Base-by-base conservation (phyloP, 1,140 invertebrate genomes). In the Daktulosphaira vitifoliae region DNA sequence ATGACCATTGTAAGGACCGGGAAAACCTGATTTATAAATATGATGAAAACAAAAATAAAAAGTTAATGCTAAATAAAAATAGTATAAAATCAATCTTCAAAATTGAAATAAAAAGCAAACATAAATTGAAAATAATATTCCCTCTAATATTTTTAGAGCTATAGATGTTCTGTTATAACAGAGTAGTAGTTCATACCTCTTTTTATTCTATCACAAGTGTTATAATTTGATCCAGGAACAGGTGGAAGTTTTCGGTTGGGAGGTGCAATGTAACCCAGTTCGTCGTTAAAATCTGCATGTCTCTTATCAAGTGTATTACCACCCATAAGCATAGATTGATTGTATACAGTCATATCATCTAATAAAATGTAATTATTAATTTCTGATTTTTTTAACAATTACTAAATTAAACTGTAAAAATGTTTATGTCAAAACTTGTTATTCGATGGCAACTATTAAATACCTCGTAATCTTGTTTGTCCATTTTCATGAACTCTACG, bases 171-270 rank as follows among this genome's bases (percentile, higher is more conserved):
- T 4, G 15, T 6, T 6, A 48, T 7, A 48, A 22, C 15, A 15
- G n/a, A 33, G 39, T 7, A 18, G 38, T 23, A 56, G 23, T 16
- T 15, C 39, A 16, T 51, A 84, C 89, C 89, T 82, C 89, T 81
- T 81, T 92, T 92, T 78, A 92, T 90, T 71, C 89, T 82, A 79
- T 92, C 90, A 76, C 90, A 92, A 25, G 90, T 93, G 75, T 91
- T 92, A 77, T 92, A 92, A 76, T 92, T 91, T 16, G 89, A 90
- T 65, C 90, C 90, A 39, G 90, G 90, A 2, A 94, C 90, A 11
- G 90, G 90, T 8, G 90, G 90, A 46, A 92, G 79, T 76, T 93
- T 92, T 67, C 90, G 81, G 74, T 93, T 94, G 37, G 90, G 90
- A 26, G 90, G 90, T 0, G 90, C 89, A 73, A 93, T 92, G 76